Base-by-base conservation (phyloP, 2,888 invertebrate genomes). In the Drosophila nr. perissopoda region DNA sequence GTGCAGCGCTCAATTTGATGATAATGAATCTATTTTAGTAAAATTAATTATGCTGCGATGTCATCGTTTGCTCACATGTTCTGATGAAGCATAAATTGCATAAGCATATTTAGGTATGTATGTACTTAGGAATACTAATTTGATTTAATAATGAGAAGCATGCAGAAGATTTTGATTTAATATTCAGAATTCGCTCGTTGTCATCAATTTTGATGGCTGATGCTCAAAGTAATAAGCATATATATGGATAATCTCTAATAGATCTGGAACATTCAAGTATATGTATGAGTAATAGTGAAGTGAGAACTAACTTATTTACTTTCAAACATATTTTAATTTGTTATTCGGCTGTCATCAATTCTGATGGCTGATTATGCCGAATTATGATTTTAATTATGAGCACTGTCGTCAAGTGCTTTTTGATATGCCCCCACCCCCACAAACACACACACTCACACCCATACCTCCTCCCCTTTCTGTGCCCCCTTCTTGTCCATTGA, bases 11-110 rank as follows among this genome's bases (percentile, higher is more conserved):
- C 8, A 3, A 38, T n/a, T 36, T 25, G 27, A 53, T 31, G 71
- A 72, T 76, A 76, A 76, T 63, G 56, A 72, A 31, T 56, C 67
- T 63, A 71, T 71, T 71, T 66, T 57, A 38, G 48, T 48, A 62
- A 8, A 46, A 46, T 46, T 46, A 46, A 46, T 46, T 46, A 46
- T 46, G 46, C 46, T 46, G 13, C 46, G 46, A 8, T 46, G 25
- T 16, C 21, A 46, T 46, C 25, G 21, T 4, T 25, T 8, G 46
- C 4, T 25, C 46, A 25, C 25, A 46, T 46, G 46, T 46, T 46
- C 2, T 1, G 4, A 16, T 8, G 16, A 46, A 25, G 16, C 46
- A 46, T 46, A 46, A 46, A 46, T 46, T 46, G 46, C 46, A 46
- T 8, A 46, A 46, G 46, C 4, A 42, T 2, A 21, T 46, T 25